Evolutionary conservation across 2,113 vertebrate genomes (phyloP).

Genomic region (Haemorhous mexicanus): DNA sequence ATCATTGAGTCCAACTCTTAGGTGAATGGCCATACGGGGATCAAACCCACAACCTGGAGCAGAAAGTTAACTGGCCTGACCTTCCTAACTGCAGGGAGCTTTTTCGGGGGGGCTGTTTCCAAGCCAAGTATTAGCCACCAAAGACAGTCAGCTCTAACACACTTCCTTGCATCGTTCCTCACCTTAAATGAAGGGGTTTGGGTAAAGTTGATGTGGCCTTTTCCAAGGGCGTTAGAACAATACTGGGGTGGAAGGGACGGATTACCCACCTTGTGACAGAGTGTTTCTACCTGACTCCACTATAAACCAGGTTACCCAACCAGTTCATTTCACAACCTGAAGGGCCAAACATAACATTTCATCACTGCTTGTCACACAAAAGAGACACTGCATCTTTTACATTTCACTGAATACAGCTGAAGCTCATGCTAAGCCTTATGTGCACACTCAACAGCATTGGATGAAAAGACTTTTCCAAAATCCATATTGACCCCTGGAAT

Average conservation of each 20-base stretch:
- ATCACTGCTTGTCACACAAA: not conserved
- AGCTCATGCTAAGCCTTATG: not conserved
- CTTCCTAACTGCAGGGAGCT: not conserved
- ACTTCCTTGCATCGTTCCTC: not conserved
- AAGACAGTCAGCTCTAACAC: not conserved
- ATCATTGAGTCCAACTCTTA: not conserved
- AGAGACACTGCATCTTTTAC: not conserved
- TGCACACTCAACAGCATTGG: not conserved
- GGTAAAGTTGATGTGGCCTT: not conserved
- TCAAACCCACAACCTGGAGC: not conserved
- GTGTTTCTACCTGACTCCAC: not conserved
- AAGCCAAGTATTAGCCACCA: not conserved
- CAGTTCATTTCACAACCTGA: not conserved
- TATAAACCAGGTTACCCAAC: not conserved
- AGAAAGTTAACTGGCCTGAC: not conserved
- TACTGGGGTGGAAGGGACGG: not conserved
- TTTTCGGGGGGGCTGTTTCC: not conserved
- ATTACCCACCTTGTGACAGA: not conserved
- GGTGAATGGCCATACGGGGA: not conserved
- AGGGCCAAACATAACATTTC: not conserved
- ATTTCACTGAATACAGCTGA: not conserved
- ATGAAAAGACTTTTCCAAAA: not conserved
- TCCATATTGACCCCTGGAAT: not conserved
- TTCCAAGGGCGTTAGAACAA: not conserved
- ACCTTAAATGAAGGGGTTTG: not conserved